Evolutionary conservation across 2,113 vertebrate genomes (phyloP).

Genomic region (Lontra canadensis): DNA sequence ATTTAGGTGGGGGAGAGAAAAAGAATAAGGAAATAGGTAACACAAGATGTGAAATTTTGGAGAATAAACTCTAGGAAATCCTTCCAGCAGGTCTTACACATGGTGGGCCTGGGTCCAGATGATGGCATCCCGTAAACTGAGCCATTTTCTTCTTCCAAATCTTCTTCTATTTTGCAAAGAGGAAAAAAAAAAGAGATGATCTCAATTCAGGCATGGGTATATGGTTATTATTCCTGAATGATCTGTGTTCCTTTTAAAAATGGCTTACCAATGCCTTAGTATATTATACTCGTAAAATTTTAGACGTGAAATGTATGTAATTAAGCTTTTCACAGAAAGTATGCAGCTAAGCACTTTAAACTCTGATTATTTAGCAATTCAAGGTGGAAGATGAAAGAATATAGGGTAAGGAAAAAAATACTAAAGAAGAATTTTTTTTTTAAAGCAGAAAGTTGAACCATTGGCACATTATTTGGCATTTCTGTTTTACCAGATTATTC

Average conservation of each 20-base stretch:
- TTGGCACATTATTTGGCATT: not conserved
- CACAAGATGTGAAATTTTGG: not conserved
- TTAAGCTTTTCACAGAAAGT: not conserved
- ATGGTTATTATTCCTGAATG: not conserved
- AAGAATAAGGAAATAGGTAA: not conserved
- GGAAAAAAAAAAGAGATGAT: not conserved
- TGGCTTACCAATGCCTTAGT: not conserved
- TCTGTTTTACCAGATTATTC: not conserved
- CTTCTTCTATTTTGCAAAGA: slow-evolving; percentile 1
- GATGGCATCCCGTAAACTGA: not conserved
- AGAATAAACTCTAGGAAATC: not conserved
- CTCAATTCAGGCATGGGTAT: not conserved
- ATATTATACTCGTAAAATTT: not conserved
- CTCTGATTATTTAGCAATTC: not conserved
- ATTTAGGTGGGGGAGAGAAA: not conserved
- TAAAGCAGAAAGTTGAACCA: not conserved
- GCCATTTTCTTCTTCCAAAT: slow-evolving; percentile 1
- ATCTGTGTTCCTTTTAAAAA: slow-evolving; percentile 33
- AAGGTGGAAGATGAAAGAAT: not conserved
- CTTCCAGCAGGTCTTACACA: not conserved
- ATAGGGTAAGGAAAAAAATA: not conserved
- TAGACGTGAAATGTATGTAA: not conserved
- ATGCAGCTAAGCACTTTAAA: not conserved
- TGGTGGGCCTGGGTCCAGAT: not conserved
- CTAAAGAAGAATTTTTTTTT: not conserved